These are phyloP conservation scores for Mythimna vitellina DNA, from an alignment of 2,888 invertebrate species.

Conservation along the genomic window DNA sequence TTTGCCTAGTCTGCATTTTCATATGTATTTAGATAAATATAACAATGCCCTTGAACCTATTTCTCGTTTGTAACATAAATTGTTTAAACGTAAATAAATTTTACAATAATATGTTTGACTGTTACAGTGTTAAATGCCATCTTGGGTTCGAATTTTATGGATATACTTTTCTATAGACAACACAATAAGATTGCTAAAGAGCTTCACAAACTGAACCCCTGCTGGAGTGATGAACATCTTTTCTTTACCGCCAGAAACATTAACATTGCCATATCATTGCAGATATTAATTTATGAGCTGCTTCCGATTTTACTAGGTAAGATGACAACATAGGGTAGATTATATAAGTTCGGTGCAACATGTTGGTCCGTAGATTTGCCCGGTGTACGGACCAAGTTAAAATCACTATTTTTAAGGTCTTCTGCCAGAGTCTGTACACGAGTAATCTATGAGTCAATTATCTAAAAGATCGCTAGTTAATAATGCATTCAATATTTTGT, in stretches of 20 bases:
- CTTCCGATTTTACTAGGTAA: slow-evolving; percentile 45
- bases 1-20: too few species aligned
- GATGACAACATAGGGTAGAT: background rate
- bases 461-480: too few species aligned
- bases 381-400: too few species aligned
- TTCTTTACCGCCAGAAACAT: slow-evolving; percentile 51
- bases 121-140: slow-evolving; percentile 15
- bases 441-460: too few species aligned
- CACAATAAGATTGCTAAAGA: slow-evolving; percentile 51
- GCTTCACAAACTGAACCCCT: slow-evolving; percentile 44
- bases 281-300: slow-evolving; percentile 45
- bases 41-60: too few species aligned
- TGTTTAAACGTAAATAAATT: too few species aligned
- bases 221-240: slow-evolving; percentile 53
- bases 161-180: slow-evolving; percentile 34
- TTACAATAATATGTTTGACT: background rate
- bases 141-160: slow-evolving; percentile 19
- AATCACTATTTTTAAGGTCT: too few species aligned
- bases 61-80: background rate
- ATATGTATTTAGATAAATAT: too few species aligned
- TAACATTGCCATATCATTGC: slow-evolving; percentile 43
- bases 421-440: too few species aligned
- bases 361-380: too few species aligned
- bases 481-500: too few species aligned
- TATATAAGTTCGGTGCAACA: too few species aligned